Base-by-base conservation (phyloP, 2,113 vertebrate species). In the Miniopterus natalensis region DNA sequence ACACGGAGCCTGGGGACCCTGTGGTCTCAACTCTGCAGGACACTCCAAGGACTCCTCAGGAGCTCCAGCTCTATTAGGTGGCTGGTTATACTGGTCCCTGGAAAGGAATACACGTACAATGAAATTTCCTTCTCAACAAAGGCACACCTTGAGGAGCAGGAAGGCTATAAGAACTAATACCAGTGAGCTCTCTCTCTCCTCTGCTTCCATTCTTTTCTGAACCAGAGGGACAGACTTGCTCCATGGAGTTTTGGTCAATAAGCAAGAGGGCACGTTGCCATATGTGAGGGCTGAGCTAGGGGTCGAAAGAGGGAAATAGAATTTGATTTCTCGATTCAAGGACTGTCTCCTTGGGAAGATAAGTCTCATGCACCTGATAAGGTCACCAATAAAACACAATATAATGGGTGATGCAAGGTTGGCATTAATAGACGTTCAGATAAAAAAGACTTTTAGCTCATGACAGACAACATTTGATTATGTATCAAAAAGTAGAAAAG, bases 81-180 rank as follows among this genome's bases (percentile, higher is more conserved):
- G 61, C 68, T 97, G 98, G 81, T 97, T 97, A 95, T 96, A 94
- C n/a, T 97, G 98, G 70, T 97, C 98, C 92, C 98, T 99, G 88
- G 17, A 93, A 96, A 97, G 71, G 95, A 97, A 96, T 2, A 94
- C 1, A 29, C 42, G 77, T 23, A 84, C 12, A 78, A 73, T 83
- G 49, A 59, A 65, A 49, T 81, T 55, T 29, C 68, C 36, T 85
- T 55, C 71, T 65, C 84, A 17, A 78, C 47, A 83, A 87, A 92
- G 45, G 29, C 49, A 83, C 51, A 88, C 29, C 45, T 31, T 17
- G 40, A 42, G 42, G 42, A 11, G 68, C 47, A 95, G 47, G 92
- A 90, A 65, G 57, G 29, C 78, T 84, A 78, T 94, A 31, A 75
- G 47, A 88, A 65, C 27, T 65, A 17, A 51, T 9, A 65, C 55